Evolutionary conservation across 2,113 vertebrate species (phyloP).

Genomic region (Ramphastos sulfuratus): DNA sequence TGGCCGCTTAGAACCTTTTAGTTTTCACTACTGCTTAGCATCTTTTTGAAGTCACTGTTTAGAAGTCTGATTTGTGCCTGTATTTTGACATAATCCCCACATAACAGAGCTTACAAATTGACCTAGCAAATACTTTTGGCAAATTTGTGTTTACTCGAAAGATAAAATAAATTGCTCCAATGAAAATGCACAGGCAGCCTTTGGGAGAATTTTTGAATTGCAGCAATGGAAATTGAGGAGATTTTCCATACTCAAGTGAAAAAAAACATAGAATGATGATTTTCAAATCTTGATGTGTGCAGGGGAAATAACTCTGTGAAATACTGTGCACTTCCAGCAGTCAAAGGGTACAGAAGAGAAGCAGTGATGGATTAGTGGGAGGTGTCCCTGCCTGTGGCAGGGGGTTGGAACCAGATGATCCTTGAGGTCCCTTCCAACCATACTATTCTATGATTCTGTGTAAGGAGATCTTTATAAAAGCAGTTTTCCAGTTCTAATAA

Average conservation of each 20-base stretch:
- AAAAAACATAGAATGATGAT: not conserved
- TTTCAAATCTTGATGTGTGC: not conserved
- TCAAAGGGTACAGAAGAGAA: not conserved
- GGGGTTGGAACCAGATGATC: too few species aligned
- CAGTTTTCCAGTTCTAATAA: too few species aligned
- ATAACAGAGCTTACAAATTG: not conserved
- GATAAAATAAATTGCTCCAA: not conserved
- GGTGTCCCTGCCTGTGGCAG: too few species aligned
- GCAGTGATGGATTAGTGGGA: not conserved
- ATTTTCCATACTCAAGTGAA: not conserved
- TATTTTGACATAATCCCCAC: not conserved
- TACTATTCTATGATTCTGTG: too few species aligned
- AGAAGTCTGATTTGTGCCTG: not conserved
- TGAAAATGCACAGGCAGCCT: not conserved
- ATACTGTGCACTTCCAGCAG: not conserved
- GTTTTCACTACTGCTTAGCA: not conserved
- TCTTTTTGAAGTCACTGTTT: not conserved
- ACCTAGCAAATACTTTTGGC: not conserved
- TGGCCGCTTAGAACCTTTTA: not conserved
- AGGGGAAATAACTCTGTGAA: not conserved
- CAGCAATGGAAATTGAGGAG: not conserved
- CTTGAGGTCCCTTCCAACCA: too few species aligned
- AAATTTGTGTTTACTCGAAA: not conserved
- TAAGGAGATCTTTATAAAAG: too few species aligned
- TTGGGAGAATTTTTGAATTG: not conserved